Percentiles rank a stretch among this genome's conserved stretches.
These are phyloP conservation scores for Oxyscelio sp. DNA, from an alignment of 2,888 invertebrate species.

Conservation along the genomic window DNA sequence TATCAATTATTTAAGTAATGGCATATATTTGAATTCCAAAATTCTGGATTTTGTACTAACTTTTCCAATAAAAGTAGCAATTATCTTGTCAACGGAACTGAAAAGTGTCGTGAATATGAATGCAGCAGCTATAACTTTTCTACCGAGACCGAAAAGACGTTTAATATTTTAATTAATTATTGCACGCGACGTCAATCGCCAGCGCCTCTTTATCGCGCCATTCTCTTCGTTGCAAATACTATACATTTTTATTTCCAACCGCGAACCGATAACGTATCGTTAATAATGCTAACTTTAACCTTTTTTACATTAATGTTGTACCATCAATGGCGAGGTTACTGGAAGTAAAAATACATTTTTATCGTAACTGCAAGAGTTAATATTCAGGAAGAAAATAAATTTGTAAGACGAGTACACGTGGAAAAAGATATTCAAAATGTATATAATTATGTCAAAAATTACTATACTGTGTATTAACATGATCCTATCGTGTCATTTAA, in stretches of 20 bases:
- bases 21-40: no score
- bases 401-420: no score
- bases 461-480: no score
- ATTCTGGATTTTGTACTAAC: neutral
- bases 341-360: no score
- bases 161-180: constrained; percentile 56
- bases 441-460: no score
- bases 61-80: neutral
- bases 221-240: neutral
- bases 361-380: no score
- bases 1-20: no score
- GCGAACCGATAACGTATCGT: neutral
- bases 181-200: constrained; percentile 48
- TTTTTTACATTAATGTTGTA: constrained; percentile 19
- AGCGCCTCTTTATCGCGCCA: constrained; percentile 32
- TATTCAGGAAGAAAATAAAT: no score
- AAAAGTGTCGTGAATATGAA: constrained; percentile 16
- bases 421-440: no score
- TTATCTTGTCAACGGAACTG: constrained; percentile 7
- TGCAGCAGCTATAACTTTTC: constrained; percentile 31
- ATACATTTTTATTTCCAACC: neutral
- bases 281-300: constrained; percentile 20
- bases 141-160: constrained; percentile 41
- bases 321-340: no score
- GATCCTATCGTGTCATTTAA: no score